Evolutionary conservation across 2,797 vertebrate species (phyloP).

Genomic region (Huso huso): DNA sequence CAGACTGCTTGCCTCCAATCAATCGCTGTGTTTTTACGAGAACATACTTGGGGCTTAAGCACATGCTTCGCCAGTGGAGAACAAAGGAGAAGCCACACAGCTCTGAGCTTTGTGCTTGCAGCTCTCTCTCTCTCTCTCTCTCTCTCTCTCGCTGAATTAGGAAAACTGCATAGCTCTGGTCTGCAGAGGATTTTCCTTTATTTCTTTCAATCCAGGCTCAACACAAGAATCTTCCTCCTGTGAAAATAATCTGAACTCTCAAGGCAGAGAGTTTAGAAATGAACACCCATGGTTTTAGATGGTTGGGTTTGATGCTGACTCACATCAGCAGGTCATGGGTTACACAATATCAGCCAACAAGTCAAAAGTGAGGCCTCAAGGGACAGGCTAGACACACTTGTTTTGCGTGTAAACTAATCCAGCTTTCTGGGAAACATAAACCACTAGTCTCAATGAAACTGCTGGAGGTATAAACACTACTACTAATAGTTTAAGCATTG

Average conservation of each 20-base stretch:
- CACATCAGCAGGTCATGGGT: too few species aligned
- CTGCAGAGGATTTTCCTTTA: not conserved
- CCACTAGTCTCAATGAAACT: too few species aligned
- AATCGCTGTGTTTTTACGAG: slow-evolving; percentile 17
- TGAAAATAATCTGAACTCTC: not conserved
- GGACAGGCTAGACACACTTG: too few species aligned
- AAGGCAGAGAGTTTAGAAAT: not conserved
- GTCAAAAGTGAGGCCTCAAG: too few species aligned
- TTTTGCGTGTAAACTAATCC: too few species aligned
- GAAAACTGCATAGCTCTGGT: not conserved
- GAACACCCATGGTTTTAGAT: too few species aligned
- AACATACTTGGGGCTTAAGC: slow-evolving; percentile 29
- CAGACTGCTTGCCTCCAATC: slow-evolving; percentile 30
- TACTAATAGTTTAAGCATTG: too few species aligned
- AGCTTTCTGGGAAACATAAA: too few species aligned
- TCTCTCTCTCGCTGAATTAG: slow-evolving; percentile 16
- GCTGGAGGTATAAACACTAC: too few species aligned
- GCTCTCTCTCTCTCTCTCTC: slow-evolving; percentile 17
- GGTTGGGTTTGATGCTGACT: too few species aligned
- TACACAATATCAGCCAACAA: too few species aligned
- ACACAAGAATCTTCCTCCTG: not conserved
- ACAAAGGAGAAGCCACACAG: slow-evolving; percentile 16
- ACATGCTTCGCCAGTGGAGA: slow-evolving; percentile 15
- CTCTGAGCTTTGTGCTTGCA: slow-evolving; percentile 24
- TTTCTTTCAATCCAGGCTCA: not conserved